These are phyloP conservation scores for Acropora yongei DNA, from an alignment of 64 coral and sea anemone species.

Conservation along the genomic window DNA sequence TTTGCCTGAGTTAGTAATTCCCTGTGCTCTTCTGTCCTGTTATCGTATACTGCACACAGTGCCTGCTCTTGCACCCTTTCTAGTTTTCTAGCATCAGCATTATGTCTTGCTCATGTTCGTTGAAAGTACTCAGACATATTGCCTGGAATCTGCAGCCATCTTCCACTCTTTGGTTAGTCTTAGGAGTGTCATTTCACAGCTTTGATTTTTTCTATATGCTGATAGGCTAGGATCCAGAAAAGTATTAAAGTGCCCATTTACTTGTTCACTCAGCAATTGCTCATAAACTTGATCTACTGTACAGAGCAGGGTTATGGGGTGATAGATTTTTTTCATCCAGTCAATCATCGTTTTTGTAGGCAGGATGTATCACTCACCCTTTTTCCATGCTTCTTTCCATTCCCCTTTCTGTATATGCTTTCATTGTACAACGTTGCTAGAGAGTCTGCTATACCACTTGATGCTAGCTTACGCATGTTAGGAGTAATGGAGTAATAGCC, in stretches of 20 bases:
- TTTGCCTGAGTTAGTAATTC: not conserved
- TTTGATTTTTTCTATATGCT: slow-evolving; percentile 6
- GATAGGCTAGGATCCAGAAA: not conserved
- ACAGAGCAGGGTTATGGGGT: too few species aligned
- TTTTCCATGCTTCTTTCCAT: too few species aligned
- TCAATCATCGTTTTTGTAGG: too few species aligned
- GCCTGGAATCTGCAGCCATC: not conserved
- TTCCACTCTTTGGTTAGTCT: not conserved
- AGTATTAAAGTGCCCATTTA: not conserved
- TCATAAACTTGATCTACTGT: not conserved
- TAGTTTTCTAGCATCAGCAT: slow-evolving; percentile 18
- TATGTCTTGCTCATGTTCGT: not conserved
- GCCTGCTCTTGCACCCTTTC: slow-evolving; percentile 37
- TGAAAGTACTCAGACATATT: not conserved
- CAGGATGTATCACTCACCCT: too few species aligned
- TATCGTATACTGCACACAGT: not conserved
- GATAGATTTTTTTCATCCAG: too few species aligned
- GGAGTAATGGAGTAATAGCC: too few species aligned
- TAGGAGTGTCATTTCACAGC: slow-evolving; percentile 7
- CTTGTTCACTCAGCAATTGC: not conserved
- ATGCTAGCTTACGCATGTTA: too few species aligned
- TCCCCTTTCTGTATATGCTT: too few species aligned
- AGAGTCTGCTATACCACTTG: not conserved
- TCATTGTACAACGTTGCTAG: too few species aligned
- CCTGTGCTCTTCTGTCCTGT: not conserved